Percentiles rank a stretch among this genome's conserved stretches.
phyloP scores from a whole-genome alignment of 2,797 vertebrate species.

The Pangasius krempfi region DNA sequence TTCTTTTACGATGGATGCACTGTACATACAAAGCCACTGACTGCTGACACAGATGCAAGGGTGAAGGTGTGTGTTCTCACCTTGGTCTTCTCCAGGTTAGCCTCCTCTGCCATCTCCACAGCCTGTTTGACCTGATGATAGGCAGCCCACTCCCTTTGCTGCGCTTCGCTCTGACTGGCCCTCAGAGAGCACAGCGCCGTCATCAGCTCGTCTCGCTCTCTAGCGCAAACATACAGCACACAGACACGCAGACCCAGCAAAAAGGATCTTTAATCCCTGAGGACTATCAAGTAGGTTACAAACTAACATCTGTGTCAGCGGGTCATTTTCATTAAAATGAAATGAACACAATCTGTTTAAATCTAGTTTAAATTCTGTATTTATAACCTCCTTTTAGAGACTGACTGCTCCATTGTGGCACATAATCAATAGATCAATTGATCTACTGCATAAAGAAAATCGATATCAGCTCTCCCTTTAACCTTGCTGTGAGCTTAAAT shows the following conservation, averaged over 20 bases:
- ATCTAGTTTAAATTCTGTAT: neutral
- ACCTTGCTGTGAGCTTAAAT: constrained; percentile 39
- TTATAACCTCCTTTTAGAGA: constrained; percentile 1
- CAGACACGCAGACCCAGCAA: constrained; percentile 8
- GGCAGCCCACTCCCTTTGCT: constrained; percentile 83
- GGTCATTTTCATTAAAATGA: neutral
- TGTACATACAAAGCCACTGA: neutral
- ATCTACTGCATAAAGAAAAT: constrained; percentile 26
- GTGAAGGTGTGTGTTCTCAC: constrained; percentile 58
- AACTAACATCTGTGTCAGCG: neutral
- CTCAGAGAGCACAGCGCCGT: constrained; percentile 77
- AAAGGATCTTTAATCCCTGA: neutral
- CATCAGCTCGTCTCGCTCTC: constrained; percentile 90
- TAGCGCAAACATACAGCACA: constrained; percentile 59
- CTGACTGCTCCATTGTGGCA: neutral
- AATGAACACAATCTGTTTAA: neutral
- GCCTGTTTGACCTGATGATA: constrained; percentile 89
- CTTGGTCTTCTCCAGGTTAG: constrained; percentile 85
- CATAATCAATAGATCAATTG: constrained; percentile 30
- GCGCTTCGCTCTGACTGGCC: constrained; percentile 76
- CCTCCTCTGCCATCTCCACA: constrained; percentile 88
- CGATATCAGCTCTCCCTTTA: constrained; percentile 22
- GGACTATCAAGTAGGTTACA: neutral
- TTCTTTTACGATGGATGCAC: neutral
- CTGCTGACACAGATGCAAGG: neutral